Conservation (phyloP, 2,113 vertebrate species). For the Ariopsis seemanni region DNA sequence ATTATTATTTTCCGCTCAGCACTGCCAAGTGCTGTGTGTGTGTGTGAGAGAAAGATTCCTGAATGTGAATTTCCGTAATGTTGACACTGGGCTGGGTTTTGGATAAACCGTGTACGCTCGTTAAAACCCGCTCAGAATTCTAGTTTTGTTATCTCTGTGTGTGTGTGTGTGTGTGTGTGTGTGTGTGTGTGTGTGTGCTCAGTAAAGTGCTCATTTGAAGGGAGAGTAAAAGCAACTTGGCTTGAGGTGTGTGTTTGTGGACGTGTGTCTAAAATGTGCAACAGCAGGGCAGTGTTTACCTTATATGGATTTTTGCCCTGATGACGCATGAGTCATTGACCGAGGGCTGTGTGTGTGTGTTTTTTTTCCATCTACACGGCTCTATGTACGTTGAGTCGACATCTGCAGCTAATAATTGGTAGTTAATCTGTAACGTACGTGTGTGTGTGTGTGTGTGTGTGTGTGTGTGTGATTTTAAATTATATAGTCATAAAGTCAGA, state of each 20-base stretch:
- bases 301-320: conserved; percentile 70
- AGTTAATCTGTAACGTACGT: not conserved
- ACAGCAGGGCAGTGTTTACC: conserved; percentile 55
- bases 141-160: conserved; percentile 15
- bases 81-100: conserved; percentile 39
- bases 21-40: conserved; percentile 57
- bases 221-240: not conserved
- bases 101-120: conserved; percentile 50
- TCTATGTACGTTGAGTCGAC: not conserved
- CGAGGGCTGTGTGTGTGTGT: conserved; percentile 38
- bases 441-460: no score
- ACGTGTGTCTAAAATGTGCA: conserved; percentile 57
- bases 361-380: not conserved
- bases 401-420: not conserved
- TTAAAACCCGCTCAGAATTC: conserved; percentile 37
- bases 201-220: not conserved
- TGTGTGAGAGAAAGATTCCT: conserved; percentile 13
- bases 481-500: no score
- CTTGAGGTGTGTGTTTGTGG: not conserved
- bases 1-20: conserved; percentile 57
- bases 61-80: conserved; percentile 44
- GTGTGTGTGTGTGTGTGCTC: not conserved
- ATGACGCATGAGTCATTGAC: conserved; percentile 63
- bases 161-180: not conserved
- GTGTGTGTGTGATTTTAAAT: no score